A percentile compares a stretch with the other conserved stretches of the same genome.
Evolutionary conservation across 2,888 invertebrate species (phyloP).

Genomic region (Pseudeuparius sepicola): DNA sequence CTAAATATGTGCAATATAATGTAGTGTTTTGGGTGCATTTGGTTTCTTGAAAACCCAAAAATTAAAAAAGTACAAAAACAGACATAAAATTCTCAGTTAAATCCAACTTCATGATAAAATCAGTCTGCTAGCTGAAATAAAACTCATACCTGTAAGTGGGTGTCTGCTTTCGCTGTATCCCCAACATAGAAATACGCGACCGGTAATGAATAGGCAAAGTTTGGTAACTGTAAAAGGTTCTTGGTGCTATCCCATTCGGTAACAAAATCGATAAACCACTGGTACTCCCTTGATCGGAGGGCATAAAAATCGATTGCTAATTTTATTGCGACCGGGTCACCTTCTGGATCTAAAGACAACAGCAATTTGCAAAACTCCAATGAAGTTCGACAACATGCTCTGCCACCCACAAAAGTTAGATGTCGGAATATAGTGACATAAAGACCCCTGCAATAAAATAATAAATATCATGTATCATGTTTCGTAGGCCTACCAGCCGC

Average conservation of each 20-base stretch:
- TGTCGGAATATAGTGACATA: constrained; percentile 76
- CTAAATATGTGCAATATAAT: no score
- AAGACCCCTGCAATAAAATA: constrained; percentile 52
- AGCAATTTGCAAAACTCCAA: constrained; percentile 77
- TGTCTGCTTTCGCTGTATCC: constrained; percentile 43
- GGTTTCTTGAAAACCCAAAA: no score
- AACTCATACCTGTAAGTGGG: no score
- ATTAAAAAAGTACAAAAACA: no score
- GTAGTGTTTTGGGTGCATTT: no score
- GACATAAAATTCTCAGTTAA: no score
- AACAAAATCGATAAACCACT: constrained; percentile 48
- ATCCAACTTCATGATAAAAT: no score
- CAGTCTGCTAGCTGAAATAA: no score
- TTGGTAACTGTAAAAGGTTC: constrained; percentile 69
- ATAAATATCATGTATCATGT: no score
- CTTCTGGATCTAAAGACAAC: constrained; percentile 63
- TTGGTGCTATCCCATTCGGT: constrained; percentile 50
- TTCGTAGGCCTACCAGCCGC: no score
- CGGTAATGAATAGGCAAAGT: constrained; percentile 74
- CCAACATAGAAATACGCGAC: constrained; percentile 57
- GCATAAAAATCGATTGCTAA: constrained; percentile 77
- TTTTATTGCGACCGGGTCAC: constrained; percentile 67
- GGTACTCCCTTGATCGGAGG: constrained; percentile 60
- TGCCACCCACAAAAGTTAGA: constrained; percentile 62
- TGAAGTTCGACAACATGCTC: constrained; percentile 79